Conservation (phyloP, 2,797 vertebrate genomes). For the Vireo griseus region DNA sequence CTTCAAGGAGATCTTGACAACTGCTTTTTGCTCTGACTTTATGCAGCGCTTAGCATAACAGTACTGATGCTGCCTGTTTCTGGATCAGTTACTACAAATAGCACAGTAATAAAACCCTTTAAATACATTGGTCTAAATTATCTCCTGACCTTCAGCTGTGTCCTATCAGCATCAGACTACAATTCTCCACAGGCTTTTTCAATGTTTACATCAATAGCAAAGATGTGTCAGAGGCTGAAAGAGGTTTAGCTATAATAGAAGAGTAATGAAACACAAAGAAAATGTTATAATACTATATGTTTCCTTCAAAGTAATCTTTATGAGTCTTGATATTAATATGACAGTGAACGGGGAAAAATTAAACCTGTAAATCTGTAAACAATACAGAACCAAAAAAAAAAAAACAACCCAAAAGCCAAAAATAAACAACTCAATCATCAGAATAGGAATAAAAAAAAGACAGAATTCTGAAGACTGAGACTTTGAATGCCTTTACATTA, state of each 20-base stretch:
- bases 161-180: neutral
- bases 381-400: neutral
- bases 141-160: conserved; percentile 19
- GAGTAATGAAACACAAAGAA: neutral
- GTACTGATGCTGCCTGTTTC: neutral
- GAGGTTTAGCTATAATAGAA: neutral
- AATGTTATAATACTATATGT: neutral
- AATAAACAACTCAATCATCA: neutral
- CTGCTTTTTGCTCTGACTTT: neutral
- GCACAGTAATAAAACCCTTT: conserved; percentile 16
- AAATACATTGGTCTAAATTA: conserved; percentile 13
- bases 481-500: neutral
- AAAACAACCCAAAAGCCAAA: neutral
- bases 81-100: conserved; percentile 18
- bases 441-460: neutral
- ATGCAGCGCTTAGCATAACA: neutral
- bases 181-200: neutral
- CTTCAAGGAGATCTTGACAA: neutral
- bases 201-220: neutral
- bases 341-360: neutral
- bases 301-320: neutral
- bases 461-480: neutral
- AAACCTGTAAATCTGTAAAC: neutral
- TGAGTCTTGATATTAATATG: neutral
- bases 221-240: neutral